Evolutionary conservation across 2,888 invertebrate species (phyloP).

Genomic region (Elysia crispata): DNA sequence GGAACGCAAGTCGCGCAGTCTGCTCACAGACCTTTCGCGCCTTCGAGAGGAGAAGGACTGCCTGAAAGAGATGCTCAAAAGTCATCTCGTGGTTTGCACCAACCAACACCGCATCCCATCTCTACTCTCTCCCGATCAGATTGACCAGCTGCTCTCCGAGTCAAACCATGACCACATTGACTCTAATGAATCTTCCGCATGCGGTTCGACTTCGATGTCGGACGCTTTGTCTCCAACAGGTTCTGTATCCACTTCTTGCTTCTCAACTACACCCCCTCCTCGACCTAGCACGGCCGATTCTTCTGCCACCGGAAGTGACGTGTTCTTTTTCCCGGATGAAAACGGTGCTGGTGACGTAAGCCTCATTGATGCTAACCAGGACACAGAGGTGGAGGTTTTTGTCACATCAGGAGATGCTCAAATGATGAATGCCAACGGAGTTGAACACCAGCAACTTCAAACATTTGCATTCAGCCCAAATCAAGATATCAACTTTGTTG

Average conservation of each 20-base stretch:
- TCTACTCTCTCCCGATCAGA: neutral
- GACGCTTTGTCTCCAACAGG: too few relatives aligned
- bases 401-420: neutral
- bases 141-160: neutral
- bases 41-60: constrained; percentile 52
- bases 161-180: neutral
- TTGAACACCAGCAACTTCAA: neutral
- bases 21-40: constrained; percentile 10
- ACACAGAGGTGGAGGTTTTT: neutral
- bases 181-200: neutral
- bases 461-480: neutral
- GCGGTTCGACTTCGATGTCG: neutral
- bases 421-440: neutral
- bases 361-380: neutral
- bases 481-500: constrained; percentile 30
- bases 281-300: constrained; percentile 32
- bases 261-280: neutral
- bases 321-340: constrained; percentile 35
- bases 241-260: neutral
- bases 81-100: constrained; percentile 54
- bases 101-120: neutral
- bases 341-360: too few relatives aligned
- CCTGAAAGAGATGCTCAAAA: constrained; percentile 47
- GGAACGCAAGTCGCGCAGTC: constrained; percentile 16
- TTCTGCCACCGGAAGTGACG: neutral